phyloP scores from a whole-genome alignment of 2,888 invertebrate species.

The Buathra laborator region DNA sequence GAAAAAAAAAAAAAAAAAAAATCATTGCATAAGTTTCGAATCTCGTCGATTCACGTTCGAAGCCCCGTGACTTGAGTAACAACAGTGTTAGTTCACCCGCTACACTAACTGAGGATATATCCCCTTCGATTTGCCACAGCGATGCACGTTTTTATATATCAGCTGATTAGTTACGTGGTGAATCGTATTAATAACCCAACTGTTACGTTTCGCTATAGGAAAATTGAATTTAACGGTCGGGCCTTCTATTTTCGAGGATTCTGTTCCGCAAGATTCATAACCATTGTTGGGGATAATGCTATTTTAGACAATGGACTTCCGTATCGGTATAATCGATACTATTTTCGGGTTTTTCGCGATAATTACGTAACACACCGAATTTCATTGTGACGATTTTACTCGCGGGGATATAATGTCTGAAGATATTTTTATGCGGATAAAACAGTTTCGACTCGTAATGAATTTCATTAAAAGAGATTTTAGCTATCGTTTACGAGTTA shows the following conservation, averaged over 20 bases:
- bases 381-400: no score
- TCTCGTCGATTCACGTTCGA: slow-evolving; percentile 76
- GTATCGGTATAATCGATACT: background rate
- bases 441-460: no score
- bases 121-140: background rate
- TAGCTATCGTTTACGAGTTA: no score
- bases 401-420: background rate
- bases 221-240: background rate
- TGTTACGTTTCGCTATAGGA: background rate
- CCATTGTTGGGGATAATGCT: background rate
- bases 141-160: background rate
- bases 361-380: no score
- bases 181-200: background rate
- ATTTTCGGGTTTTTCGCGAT: no score
- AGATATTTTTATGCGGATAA: no score
- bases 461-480: no score
- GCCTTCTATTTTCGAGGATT: background rate
- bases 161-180: slow-evolving; percentile 1
- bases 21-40: slow-evolving; percentile 75
- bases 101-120: background rate
- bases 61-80: slow-evolving; percentile 78
- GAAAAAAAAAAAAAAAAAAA: slow-evolving; percentile 69
- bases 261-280: background rate
- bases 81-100: background rate
- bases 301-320: background rate